Percentiles rank a stretch among this genome's conserved stretches.
Conservation (phyloP, 2,113 vertebrate genomes). For the Electrona antarctica region DNA sequence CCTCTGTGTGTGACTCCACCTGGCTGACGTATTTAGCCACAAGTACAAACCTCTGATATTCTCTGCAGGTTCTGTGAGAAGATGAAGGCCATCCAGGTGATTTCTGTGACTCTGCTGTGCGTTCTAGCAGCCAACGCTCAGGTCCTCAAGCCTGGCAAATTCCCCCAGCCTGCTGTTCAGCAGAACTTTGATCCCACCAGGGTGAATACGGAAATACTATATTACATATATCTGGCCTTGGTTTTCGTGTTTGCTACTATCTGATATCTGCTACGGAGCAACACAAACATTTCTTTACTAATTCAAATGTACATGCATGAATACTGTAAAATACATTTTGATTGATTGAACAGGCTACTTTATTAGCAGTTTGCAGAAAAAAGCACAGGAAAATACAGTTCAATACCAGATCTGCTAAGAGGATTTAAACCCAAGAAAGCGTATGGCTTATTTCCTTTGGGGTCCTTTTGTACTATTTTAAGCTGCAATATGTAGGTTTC, state of each 20-base stretch:
- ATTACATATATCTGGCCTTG: background rate
- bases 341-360: too few species aligned
- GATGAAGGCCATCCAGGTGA: constrained; percentile 64
- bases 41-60: background rate
- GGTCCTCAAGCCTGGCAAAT: constrained; percentile 44
- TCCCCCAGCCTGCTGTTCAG: constrained; percentile 63
- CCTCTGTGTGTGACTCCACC: too few species aligned
- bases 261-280: background rate
- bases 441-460: too few species aligned
- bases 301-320: too few species aligned
- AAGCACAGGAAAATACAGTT: too few species aligned
- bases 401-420: too few species aligned
- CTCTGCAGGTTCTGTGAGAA: constrained; percentile 47
- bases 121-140: constrained; percentile 53
- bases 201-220: constrained; percentile 39
- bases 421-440: too few species aligned
- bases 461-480: too few species aligned
- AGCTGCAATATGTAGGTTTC: background rate
- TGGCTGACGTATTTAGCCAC: background rate
- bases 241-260: background rate
- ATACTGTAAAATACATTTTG: too few species aligned
- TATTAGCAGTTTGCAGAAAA: too few species aligned
- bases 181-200: constrained; percentile 62
- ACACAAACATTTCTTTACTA: too few species aligned
- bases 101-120: constrained; percentile 64